These are phyloP conservation scores for Drosophila grimshawi DNA, from an alignment of 1,140 invertebrate species.

Conservation along the genomic window DNA sequence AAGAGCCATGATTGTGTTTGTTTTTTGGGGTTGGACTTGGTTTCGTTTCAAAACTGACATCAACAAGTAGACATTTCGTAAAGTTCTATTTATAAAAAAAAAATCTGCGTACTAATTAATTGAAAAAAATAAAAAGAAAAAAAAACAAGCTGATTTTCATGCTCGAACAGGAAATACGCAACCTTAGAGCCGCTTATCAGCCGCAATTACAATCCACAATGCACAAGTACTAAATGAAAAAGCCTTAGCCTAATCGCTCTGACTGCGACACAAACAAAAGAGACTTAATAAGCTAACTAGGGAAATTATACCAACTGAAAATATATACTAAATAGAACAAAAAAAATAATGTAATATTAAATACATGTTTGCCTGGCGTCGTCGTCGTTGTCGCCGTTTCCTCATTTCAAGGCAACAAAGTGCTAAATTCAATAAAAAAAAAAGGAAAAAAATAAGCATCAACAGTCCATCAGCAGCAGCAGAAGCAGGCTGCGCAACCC, in stretches of 20 bases:
- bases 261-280: constrained; percentile 57
- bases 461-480: constrained; percentile 18
- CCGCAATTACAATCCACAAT: constrained; percentile 1
- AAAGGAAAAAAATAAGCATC: background rate
- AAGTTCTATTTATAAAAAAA: constrained; percentile 62
- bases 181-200: constrained; percentile 76
- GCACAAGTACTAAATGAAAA: constrained; percentile 53
- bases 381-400: constrained; percentile 57
- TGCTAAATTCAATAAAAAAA: constrained; percentile 64
- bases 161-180: constrained; percentile 80
- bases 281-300: constrained; percentile 31
- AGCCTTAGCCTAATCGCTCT: constrained; percentile 81
- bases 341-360: constrained; percentile 30
- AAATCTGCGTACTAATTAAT: constrained; percentile 66
- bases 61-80: constrained; percentile 64
- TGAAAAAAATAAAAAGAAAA: constrained; percentile 10
- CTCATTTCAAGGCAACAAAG: constrained; percentile 81
- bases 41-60: constrained; percentile 65
- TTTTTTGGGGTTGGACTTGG: background rate
- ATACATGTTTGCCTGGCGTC: constrained; percentile 29
- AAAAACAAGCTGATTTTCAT: constrained; percentile 35
- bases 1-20: constrained; percentile 44
- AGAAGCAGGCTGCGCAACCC: constrained; percentile 36
- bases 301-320: constrained; percentile 56
- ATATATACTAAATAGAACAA: constrained; percentile 27